Evolutionary conservation across 2,888 invertebrate species (phyloP), one percentile per base, ranked within the genome.

Genomic region (Dynastes hyllus): DNA sequence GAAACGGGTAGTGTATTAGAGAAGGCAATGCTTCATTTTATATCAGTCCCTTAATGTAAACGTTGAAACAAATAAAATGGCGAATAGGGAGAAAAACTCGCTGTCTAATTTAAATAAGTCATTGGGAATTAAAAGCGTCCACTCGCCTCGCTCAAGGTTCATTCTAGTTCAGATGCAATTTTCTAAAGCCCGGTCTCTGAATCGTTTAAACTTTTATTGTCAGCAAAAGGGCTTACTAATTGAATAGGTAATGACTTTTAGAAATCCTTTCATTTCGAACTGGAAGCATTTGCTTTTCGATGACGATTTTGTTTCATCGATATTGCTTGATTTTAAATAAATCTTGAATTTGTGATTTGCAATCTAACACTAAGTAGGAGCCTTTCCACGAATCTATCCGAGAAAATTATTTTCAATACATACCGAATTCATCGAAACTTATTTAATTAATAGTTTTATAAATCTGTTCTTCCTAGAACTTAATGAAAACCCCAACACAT

Each of bases 71-170:
- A 55, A 55, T 55, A 55, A 55, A 16, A 55, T n/a, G 55, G 55
- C n/a, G 55, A n/a, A 55, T 37, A 6, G 16, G 13, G n/a, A 40
- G 40, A 16, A 45, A 45, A 45, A 45, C 45, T 45, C 45, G 45
- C 11, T 45, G 11, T 8, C 8, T 66, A 16, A 66, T 16, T 66
- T 66, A 66, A 66, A 66, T 66, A 66, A 66, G 16, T 66, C 37
- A 66, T 66, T 66, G 45, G 16, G 40, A 66, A 66, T 66, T 66
- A 66, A 66, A 37, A 40, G 66, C 45, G 22, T 6, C 37, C 37
- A 66, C n/a, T 66, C 66, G 40, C 8, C 66, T 40, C 66, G 40
- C 16, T 66, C 40, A 66, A 66, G 16, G 66, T 66, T 37, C 66
- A 66, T 66, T 66, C 45, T 66, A 66, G 37, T 40, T 6, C 40